Percentiles rank a stretch among this genome's conserved stretches.
Conservation (phyloP, 1,140 invertebrate genomes). For the Drosophila pallidifrons region DNA sequence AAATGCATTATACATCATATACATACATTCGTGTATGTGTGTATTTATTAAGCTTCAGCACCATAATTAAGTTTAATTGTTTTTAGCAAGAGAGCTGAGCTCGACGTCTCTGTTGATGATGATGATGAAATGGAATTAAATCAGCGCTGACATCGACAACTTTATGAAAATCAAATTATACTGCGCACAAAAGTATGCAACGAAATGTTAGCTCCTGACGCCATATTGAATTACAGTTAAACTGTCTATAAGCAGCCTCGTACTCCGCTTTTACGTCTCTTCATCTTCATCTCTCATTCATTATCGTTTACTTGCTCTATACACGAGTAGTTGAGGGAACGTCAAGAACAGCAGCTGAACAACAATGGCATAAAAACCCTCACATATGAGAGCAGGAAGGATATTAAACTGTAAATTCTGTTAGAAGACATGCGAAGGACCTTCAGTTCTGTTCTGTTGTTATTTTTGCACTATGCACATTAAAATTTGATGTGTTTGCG, state of each 20-base stretch:
- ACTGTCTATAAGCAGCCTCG: conserved; percentile 73
- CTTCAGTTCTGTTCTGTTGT: conserved; percentile 13
- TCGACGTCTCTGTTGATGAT: conserved; percentile 21
- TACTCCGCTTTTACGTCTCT: conserved; percentile 4
- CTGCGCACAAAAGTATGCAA: conserved; percentile 70
- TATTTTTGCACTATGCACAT: conserved; percentile 41
- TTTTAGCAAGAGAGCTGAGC: conserved; percentile 51
- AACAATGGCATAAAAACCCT: conserved; percentile 26
- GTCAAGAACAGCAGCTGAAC: conserved; percentile 39
- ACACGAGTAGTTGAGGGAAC: conserved; percentile 52
- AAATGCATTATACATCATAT: conserved; percentile 42
- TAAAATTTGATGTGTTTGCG: conserved; percentile 49
- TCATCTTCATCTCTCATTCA: conserved; percentile 2
- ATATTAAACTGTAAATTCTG: not conserved
- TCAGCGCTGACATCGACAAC: conserved; percentile 82
- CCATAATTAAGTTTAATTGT: conserved; percentile 82
- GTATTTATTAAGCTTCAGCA: conserved; percentile 47
- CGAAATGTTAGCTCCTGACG: conserved; percentile 41
- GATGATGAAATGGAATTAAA: conserved; percentile 78
- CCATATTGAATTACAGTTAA: conserved; percentile 81
- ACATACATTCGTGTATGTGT: not conserved
- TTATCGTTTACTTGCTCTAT: not conserved
- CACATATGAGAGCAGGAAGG: not conserved
- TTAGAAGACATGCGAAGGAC: not conserved
- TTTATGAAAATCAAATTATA: conserved; percentile 82